Base-by-base conservation (phyloP, 2,888 invertebrate genomes). In the Antheraea assamensis region DNA sequence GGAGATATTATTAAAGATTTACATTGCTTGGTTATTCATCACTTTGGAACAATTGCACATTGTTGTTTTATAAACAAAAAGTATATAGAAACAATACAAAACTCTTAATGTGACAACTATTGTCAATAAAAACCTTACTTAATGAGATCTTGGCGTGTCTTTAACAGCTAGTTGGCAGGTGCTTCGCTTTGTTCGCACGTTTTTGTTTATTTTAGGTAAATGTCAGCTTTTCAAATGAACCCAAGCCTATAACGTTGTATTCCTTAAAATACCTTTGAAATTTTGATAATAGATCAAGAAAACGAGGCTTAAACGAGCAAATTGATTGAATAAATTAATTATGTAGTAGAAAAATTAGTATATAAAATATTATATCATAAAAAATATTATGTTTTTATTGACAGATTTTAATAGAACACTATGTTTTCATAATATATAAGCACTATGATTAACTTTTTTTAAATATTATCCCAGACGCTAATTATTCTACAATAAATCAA, bases 91-190 rank as follows among this genome's bases (percentile, higher is more conserved):
- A 61, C 61, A 61, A 61, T 61, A 61, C 27, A 61, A 27, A 61
- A 61, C 24, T 27, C 27, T 61, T 61, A 61, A 27, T 61, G 61
- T 61, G 61, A 61, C 61, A 61, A 27, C 27, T 61, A 61, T 61
- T 61, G 61, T 61, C 24, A 61, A 61, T 24, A 61, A 61, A 24
- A 61, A 61, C 27, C 61, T 61, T 61, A 61, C 13, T 24, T 61
- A 61, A 61, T 61, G 61, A 61, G 61, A 61, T 61, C 27, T 27
- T 61, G 24, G 61, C 61, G 61, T 61, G 61, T 61, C 61, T 61
- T 55, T 61, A 61, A 61, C 13, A 61, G 24, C 8, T 61, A 61
- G 10, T 55, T 55, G 55, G 55, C 55, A 21, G 55, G n/a, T n/a
- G n/a, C 24, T 27, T 61, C 13, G 15, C 24, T 61, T 27, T 61